phyloP scores from a whole-genome alignment of 92 coral and sea anemone genomes.

The Diadumene lineata region DNA sequence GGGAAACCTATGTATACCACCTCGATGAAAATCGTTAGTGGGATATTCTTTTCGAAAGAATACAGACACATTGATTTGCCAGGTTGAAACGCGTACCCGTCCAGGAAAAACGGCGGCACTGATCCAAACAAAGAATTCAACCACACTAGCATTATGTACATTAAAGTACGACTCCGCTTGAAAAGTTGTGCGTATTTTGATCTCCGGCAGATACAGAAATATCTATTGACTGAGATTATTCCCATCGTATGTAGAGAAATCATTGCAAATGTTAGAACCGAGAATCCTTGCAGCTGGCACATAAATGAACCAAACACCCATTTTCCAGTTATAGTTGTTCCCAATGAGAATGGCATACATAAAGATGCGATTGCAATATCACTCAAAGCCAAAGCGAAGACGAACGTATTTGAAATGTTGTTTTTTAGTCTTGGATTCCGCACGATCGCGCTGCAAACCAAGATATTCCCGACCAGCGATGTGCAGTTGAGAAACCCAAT shows the following conservation, averaged over 20 bases:
- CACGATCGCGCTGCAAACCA: slow-evolving; percentile 60
- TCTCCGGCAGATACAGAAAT: slow-evolving; percentile 53
- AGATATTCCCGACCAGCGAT: slow-evolving; percentile 59
- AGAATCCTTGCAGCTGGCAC: slow-evolving; percentile 66
- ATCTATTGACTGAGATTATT: slow-evolving; percentile 61
- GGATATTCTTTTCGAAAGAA: slow-evolving; percentile 64
- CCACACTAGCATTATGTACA: slow-evolving; percentile 43
- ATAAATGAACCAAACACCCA: slow-evolving; percentile 40
- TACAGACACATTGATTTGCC: slow-evolving; percentile 74
- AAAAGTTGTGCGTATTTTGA: slow-evolving; percentile 39
- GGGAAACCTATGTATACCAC: slow-evolving; percentile 45
- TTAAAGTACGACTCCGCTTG: slow-evolving; percentile 33
- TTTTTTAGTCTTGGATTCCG: slow-evolving; percentile 56
- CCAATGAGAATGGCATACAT: slow-evolving; percentile 67
- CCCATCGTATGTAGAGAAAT: slow-evolving; percentile 66
- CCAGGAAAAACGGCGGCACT: slow-evolving; percentile 54
- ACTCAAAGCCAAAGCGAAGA: slow-evolving; percentile 62
- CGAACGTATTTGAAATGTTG: slow-evolving; percentile 58
- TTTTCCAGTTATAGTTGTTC: slow-evolving; percentile 38
- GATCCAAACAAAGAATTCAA: slow-evolving; percentile 47
- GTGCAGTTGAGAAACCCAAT: slow-evolving; percentile 28
- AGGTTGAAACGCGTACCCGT: slow-evolving; percentile 67
- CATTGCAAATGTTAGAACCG: slow-evolving; percentile 52
- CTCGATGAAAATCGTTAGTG: slow-evolving; percentile 55
- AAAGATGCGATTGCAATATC: slow-evolving; percentile 61